Percentiles rank a stretch among this genome's conserved stretches.
Evolutionary conservation across 2,113 vertebrate species (phyloP).

Genomic region (Machaerirhynchus nigripectus): DNA sequence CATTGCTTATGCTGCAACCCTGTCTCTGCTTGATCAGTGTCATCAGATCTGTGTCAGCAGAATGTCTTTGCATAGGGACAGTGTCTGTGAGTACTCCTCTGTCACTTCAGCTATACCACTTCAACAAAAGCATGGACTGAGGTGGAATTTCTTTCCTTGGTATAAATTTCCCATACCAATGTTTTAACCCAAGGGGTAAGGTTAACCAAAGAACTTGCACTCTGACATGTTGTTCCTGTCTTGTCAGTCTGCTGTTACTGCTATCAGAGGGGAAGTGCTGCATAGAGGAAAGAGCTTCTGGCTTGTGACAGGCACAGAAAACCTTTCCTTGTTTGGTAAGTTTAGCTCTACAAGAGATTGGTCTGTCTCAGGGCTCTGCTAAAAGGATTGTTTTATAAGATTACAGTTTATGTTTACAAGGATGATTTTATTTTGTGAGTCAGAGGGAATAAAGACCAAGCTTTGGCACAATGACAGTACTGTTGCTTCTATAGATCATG

Average conservation of each 20-base stretch:
- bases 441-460: not conserved
- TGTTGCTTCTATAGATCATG: not conserved
- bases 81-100: not conserved
- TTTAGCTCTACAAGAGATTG: not conserved
- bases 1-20: not conserved
- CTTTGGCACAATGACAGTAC: not conserved
- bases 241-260: not conserved
- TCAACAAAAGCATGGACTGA: not conserved
- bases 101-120: not conserved
- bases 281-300: not conserved
- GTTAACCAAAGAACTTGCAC: not conserved
- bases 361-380: not conserved
- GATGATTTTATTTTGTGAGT: slow-evolving; percentile 31
- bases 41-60: not conserved
- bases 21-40: not conserved
- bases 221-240: not conserved
- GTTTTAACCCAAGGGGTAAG: not conserved
- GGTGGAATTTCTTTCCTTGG: not conserved
- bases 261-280: not conserved
- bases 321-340: not conserved
- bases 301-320: not conserved
- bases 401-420: slow-evolving; percentile 2
- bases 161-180: not conserved
- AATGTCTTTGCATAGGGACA: not conserved
- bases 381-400: not conserved